phyloP scores from a whole-genome alignment of 2,113 vertebrate species.

The Psettodes erumei region DNA sequence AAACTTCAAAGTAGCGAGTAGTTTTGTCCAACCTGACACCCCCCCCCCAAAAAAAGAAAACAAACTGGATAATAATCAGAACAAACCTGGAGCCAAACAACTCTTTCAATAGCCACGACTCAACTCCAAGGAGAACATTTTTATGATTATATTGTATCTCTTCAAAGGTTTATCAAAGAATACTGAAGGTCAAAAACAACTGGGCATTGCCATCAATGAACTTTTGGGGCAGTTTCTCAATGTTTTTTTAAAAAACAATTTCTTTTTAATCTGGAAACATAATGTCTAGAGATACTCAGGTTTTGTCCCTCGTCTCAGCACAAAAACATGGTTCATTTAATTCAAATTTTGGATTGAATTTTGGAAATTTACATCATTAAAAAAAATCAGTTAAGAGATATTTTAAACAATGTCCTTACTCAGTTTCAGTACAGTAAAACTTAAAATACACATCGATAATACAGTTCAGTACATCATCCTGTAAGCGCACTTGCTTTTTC shows the following conservation, averaged over 20 bases:
- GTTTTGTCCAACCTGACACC: conserved; percentile 23
- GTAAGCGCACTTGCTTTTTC: not conserved
- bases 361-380: too few species aligned
- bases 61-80: conserved; percentile 33
- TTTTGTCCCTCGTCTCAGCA: not conserved
- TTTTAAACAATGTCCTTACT: not conserved
- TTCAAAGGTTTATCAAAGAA: conserved; percentile 13
- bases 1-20: not conserved
- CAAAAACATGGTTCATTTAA: conserved; percentile 4
- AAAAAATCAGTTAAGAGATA: not conserved
- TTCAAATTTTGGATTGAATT: too few species aligned
- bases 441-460: not conserved
- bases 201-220: not conserved
- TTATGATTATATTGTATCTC: too few species aligned
- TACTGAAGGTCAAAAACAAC: conserved; percentile 25
- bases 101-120: conserved; percentile 46
- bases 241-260: conserved; percentile 8
- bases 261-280: not conserved
- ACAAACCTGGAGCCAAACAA: conserved; percentile 32
- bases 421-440: not conserved
- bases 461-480: not conserved
- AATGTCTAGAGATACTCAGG: too few species aligned
- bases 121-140: conserved; percentile 36
- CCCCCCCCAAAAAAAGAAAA: conserved; percentile 53
- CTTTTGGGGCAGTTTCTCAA: not conserved